These are phyloP conservation scores for Dinomys branickii DNA, from an alignment of 2,113 vertebrate genomes.

Conservation along the genomic window DNA sequence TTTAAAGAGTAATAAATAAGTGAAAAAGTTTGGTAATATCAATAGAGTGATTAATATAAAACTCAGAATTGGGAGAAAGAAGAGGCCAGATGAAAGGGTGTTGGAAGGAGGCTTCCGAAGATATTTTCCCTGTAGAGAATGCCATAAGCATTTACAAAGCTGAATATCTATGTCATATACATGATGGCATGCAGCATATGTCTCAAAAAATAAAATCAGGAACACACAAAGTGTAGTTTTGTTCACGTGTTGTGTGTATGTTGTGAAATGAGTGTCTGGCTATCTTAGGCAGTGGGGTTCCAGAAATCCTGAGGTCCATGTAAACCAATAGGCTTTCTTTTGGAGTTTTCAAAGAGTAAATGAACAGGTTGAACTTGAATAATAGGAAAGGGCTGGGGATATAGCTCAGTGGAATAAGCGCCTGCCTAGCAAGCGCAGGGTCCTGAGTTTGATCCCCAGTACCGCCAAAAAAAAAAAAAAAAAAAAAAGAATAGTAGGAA, in stretches of 20 bases:
- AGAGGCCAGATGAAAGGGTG: neutral
- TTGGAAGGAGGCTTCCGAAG: neutral
- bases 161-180: neutral
- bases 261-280: neutral
- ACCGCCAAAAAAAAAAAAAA: too few relatives aligned
- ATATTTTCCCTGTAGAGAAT: neutral
- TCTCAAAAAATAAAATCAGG: neutral
- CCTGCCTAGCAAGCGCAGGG: too few relatives aligned
- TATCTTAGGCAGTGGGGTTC: neutral
- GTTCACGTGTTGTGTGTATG: neutral
- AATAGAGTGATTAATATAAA: neutral
- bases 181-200: neutral
- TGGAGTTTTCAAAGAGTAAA: neutral
- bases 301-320: neutral
- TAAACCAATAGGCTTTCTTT: neutral
- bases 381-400: too few relatives aligned
- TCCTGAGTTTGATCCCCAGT: too few relatives aligned
- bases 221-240: neutral
- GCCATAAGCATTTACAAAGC: neutral
- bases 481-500: too few relatives aligned
- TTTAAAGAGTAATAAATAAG: neutral
- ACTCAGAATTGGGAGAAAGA: neutral
- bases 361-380: neutral
- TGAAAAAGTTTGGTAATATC: neutral
- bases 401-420: too few relatives aligned